Conservation (phyloP, 2,888 invertebrate genomes). For the Rhynchonema sp. region DNA sequence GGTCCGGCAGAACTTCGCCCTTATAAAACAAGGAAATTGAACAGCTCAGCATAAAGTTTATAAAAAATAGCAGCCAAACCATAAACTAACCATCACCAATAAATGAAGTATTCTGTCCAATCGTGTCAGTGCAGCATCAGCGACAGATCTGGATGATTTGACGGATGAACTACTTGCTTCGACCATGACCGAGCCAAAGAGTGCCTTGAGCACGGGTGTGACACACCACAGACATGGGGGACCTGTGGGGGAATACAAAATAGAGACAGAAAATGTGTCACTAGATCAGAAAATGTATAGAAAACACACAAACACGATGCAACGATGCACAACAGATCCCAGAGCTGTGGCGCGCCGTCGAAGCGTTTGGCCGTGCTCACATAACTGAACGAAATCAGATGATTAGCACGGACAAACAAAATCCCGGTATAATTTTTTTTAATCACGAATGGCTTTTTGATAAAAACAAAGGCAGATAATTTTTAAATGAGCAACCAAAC, state of each 20-base stretch:
- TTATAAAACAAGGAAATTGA: neutral
- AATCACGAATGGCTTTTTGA: too few relatives aligned
- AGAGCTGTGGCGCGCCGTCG: neutral
- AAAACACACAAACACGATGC: too few relatives aligned
- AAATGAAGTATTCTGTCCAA: neutral
- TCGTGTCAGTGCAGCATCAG: neutral
- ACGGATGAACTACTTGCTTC: neutral
- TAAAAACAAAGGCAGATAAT: too few relatives aligned
- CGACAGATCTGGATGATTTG: neutral
- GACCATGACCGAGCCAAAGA: neutral
- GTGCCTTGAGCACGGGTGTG: neutral
- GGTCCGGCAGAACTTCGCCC: neutral
- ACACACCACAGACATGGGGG: neutral
- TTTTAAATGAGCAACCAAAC: too few relatives aligned
- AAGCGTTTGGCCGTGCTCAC: neutral
- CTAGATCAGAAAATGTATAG: too few relatives aligned
- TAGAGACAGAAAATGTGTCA: too few relatives aligned
- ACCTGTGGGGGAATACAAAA: too few relatives aligned
- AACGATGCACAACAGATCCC: neutral
- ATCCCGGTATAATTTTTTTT: too few relatives aligned
- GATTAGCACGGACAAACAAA: too few relatives aligned
- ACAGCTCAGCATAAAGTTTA: neutral
- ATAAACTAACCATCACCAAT: neutral
- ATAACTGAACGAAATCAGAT: too few relatives aligned
- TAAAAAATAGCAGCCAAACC: neutral